These are phyloP conservation scores for Heterocephalus glaber DNA, from an alignment of 2,113 vertebrate species.

Conservation along the genomic window DNA sequence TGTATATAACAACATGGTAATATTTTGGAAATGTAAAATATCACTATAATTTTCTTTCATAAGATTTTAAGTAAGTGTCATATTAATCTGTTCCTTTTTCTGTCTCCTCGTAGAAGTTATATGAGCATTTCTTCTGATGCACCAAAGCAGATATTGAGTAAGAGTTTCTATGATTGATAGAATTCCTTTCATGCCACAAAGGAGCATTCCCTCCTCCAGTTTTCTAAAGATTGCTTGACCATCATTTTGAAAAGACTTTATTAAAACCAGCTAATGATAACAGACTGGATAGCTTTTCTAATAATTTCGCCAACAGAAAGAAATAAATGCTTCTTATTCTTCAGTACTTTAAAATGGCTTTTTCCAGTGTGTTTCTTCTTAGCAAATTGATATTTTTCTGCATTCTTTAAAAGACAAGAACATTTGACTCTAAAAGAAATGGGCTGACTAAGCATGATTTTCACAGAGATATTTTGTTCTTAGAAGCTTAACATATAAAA, in stretches of 20 bases:
- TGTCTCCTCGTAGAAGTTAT: slow-evolving; percentile 90
- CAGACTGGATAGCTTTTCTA: slow-evolving; percentile 84
- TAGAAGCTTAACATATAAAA: slow-evolving; percentile 86
- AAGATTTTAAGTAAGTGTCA: slow-evolving; percentile 23
- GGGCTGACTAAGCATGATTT: slow-evolving; percentile 78
- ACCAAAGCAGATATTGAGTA: slow-evolving; percentile 82
- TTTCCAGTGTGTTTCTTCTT: slow-evolving; percentile 84
- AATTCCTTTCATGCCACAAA: slow-evolving; percentile 83
- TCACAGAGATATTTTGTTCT: slow-evolving; percentile 82
- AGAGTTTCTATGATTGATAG: slow-evolving; percentile 82
- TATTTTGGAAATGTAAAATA: slow-evolving; percentile 25
- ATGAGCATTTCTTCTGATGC: slow-evolving; percentile 87
- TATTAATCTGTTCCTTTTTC: slow-evolving; percentile 76
- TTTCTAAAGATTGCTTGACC: slow-evolving; percentile 85
- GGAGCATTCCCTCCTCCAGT: slow-evolving; percentile 80
- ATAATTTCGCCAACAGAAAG: slow-evolving; percentile 84
- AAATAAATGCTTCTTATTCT: slow-evolving; percentile 84
- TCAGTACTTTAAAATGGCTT: slow-evolving; percentile 82
- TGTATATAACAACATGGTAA: neutral
- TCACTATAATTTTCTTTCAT: neutral
- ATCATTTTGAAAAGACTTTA: slow-evolving; percentile 84
- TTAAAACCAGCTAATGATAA: slow-evolving; percentile 86
- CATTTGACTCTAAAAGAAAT: slow-evolving; percentile 83
- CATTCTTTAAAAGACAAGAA: slow-evolving; percentile 82
- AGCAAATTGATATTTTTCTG: slow-evolving; percentile 84